Evolutionary conservation across 2,797 vertebrate species (phyloP).

Genomic region (Darevskia nairensis): DNA sequence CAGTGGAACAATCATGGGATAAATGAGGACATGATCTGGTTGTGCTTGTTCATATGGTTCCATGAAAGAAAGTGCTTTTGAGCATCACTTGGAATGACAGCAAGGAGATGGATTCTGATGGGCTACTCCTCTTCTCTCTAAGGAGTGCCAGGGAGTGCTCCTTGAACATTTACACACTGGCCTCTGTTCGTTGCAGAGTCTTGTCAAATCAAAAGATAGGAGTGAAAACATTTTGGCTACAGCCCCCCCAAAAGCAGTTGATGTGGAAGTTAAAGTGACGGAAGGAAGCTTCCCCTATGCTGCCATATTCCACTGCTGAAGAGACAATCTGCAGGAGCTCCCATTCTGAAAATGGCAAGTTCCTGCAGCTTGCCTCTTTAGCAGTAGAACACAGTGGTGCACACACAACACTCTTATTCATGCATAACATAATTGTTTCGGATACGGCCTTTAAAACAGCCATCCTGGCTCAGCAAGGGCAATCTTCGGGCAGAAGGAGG

Average conservation of each 20-base stretch:
- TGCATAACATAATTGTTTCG: neutral
- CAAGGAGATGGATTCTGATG: neutral
- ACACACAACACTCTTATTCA: neutral
- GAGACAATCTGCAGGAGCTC: neutral
- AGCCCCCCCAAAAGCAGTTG: neutral
- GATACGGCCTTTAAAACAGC: neutral
- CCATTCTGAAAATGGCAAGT: neutral
- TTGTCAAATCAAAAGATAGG: conserved; percentile 5
- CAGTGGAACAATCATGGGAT: neutral
- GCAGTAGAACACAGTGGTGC: neutral
- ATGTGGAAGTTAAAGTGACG: neutral
- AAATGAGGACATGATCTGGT: conserved; percentile 10
- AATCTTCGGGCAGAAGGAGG: neutral
- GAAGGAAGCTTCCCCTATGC: neutral
- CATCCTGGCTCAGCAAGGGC: neutral
- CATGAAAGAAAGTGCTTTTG: neutral
- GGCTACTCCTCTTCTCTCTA: neutral
- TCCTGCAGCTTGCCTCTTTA: neutral
- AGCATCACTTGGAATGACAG: neutral
- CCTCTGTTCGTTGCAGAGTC: neutral
- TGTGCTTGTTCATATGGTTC: neutral
- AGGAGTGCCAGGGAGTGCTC: neutral
- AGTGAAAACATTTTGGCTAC: neutral
- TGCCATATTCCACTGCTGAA: too few relatives aligned
- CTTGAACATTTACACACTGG: neutral